phyloP scores from a whole-genome alignment of 2,797 vertebrate species.

The Mus caroli region DNA sequence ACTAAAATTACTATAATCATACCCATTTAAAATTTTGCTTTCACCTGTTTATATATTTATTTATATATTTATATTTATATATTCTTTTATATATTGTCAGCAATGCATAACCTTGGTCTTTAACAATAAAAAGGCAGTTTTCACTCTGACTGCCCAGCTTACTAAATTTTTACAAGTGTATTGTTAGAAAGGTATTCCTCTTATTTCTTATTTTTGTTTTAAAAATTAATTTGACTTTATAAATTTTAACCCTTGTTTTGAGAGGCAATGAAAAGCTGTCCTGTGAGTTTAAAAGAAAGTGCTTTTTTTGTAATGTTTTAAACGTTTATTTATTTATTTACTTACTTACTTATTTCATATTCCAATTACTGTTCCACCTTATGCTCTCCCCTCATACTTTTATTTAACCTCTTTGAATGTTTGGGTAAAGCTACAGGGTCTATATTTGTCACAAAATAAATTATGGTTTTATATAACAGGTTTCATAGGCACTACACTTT shows the following conservation, averaged over 20 bases:
- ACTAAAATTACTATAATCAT: constrained; percentile 21
- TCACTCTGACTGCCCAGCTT: neutral
- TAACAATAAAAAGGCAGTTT: neutral
- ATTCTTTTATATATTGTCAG: neutral
- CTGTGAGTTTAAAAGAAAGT: constrained; percentile 30
- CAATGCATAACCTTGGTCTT: constrained; percentile 5
- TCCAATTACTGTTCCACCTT: neutral
- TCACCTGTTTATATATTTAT: neutral
- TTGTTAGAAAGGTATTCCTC: constrained; percentile 39
- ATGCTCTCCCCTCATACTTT: neutral
- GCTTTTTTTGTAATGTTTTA: neutral
- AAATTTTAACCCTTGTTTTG: constrained; percentile 40
- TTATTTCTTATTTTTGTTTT: constrained; percentile 31
- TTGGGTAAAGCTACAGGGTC: constrained; percentile 44
- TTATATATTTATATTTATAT: constrained; percentile 14
- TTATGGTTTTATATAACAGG: constrained; percentile 53
- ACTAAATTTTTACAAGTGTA: constrained; percentile 5
- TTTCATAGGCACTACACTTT: constrained; percentile 24
- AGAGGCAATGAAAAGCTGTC: neutral
- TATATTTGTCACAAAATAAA: neutral
- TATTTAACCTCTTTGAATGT: constrained; percentile 43
- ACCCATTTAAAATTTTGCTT: constrained; percentile 24
- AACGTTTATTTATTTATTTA: neutral
- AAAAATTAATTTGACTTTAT: constrained; percentile 20
- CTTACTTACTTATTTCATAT: neutral